Evolutionary conservation across 1,140 invertebrate species (phyloP), one percentile per base, ranked within the genome.

Genomic region (Probaryconus sp.): DNA sequence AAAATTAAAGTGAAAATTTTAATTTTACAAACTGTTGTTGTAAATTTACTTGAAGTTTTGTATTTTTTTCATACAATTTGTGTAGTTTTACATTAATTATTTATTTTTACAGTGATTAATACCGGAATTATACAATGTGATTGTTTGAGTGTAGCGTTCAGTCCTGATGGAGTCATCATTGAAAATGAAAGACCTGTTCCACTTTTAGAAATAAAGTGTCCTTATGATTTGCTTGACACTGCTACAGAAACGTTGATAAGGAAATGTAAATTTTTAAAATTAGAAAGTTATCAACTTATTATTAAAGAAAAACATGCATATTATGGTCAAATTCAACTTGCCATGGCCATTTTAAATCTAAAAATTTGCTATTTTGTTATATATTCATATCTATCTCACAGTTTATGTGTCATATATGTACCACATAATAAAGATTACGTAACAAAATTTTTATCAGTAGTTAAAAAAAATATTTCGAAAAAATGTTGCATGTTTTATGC

Each of bases 121-220:
- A n/a, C n/a, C n/a, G n/a, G n/a, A n/a, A n/a, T n/a, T n/a, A n/a
- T n/a, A n/a, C n/a, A n/a, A n/a, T n/a, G n/a, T n/a, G n/a, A n/a
- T n/a, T n/a, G n/a, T n/a, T n/a, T n/a, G n/a, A n/a, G n/a, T n/a
- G n/a, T n/a, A n/a, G 50, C 30, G 2, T 73, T 48, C n/a, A 64
- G 37, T 28, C 47, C 70, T 4, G 75, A 77, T 51, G 70, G 75
- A 10, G 24, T 77, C 37, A 45, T 77, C 5, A 33, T 77, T 11
- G 13, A 56, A 28, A 40, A 55, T 31, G 26, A 47, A 0, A 51
- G 31, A 37, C 51, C 45, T 21, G 5, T n/a, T n/a, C n/a, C n/a
- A n/a, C n/a, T n/a, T n/a, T n/a, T n/a, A n/a, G n/a, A n/a, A n/a
- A n/a, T n/a, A n/a, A n/a, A n/a, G n/a, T n/a, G n/a, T n/a, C n/a